phyloP scores from a whole-genome alignment of 1,140 invertebrate genomes.

The Cotesia glomerata region DNA sequence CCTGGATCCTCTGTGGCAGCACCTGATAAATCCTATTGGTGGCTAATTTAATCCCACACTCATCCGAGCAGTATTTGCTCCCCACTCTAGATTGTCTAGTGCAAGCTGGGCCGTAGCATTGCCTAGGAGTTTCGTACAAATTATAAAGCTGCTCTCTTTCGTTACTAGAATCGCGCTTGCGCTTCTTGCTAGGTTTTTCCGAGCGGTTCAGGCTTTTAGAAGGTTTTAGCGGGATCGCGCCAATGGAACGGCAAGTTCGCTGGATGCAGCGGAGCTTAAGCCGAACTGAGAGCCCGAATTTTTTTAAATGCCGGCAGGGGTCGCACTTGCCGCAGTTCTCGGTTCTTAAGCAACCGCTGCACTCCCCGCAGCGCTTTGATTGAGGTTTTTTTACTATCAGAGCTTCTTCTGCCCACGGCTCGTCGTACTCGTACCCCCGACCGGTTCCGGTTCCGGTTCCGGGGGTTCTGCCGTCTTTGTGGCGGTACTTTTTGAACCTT shows the following conservation, averaged over 20 bases:
- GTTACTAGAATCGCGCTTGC: conserved; percentile 63
- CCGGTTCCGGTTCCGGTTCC: neutral
- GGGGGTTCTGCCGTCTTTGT: conserved; percentile 45
- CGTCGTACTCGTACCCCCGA: conserved; percentile 52
- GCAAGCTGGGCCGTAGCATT: conserved; percentile 93
- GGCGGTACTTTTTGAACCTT: conserved; percentile 55
- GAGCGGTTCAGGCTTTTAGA: conserved; percentile 55
- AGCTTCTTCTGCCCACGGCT: conserved; percentile 42
- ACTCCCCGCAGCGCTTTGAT: conserved; percentile 78
- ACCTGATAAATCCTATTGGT: conserved; percentile 84
- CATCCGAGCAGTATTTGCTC: conserved; percentile 95
- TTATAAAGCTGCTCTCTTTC: conserved; percentile 53
- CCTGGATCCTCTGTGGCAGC: conserved; percentile 90
- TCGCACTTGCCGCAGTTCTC: conserved; percentile 90
- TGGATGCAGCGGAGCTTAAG: conserved; percentile 74
- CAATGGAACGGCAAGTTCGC: conserved; percentile 58
- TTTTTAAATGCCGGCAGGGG: conserved; percentile 79
- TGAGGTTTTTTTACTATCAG: conserved; percentile 48
- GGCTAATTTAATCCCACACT: conserved; percentile 91
- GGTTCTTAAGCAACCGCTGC: conserved; percentile 78
- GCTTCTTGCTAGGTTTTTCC: conserved; percentile 55
- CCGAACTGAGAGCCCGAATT: conserved; percentile 76
- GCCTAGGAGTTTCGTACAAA: conserved; percentile 65
- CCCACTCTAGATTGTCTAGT: conserved; percentile 75
- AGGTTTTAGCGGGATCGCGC: conserved; percentile 52